Evolutionary conservation across 2,797 vertebrate genomes (phyloP), one percentile per base, ranked within the genome.

Genomic region (Peromyscus nudipes): DNA sequence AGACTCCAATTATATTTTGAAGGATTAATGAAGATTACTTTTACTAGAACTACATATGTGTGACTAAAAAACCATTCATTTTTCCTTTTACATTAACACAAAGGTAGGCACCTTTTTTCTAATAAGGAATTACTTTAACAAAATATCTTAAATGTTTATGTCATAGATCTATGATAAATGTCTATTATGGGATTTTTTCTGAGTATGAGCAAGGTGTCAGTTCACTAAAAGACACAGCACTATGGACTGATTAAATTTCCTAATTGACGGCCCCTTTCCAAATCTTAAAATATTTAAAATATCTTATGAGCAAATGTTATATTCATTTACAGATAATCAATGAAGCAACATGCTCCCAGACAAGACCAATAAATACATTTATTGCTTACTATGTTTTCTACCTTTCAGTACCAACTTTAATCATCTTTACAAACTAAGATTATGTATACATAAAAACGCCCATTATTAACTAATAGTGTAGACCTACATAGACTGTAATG

Each of bases 261-360:
- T 40, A 37, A 52, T 43, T 88, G 67, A 77, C 43, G 2, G 4
- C 3, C 46, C 2, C 3, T 64, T 84, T 88, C 23, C 19, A 84
- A 80, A 31, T 83, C 65, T 84, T 86, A 85, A 6, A n/a, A 89
- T 92, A 92, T 57, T 86, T 92, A 89, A 83, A 96, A 80, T 91
- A 37, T 49, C 40, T 86, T 81, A 75, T n/a, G 25, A 23, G 5
- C 0, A 85, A 83, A 46, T 91, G 34, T 52, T 37, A 62, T 79
- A 83, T 80, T 83, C 27, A 94, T 37, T 9, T 55, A 40, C n/a
- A 76, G 2, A 46, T 75, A 52, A 89, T 86, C 6, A 69, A 2
- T 88, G 27, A 27, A 52, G 29, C 80, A 82, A 14, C 21, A 6
- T 84, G 40, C 49, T 94, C 16, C 6, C 84, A 90, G 76, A 65